Evolutionary conservation across 1,140 invertebrate genomes (phyloP).

Genomic region (Glossosoma conforme): DNA sequence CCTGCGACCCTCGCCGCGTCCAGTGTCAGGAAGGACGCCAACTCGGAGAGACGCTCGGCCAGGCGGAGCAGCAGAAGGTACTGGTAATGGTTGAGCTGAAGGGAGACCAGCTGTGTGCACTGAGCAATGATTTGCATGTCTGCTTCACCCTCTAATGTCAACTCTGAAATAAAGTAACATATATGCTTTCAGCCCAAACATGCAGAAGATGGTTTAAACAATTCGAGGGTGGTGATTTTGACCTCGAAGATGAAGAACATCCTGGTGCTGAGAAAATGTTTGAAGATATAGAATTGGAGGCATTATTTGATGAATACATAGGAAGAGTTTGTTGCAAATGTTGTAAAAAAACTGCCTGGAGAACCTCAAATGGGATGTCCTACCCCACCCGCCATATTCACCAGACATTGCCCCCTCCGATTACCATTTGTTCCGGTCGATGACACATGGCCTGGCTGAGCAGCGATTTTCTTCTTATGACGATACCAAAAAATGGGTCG

Average conservation of each 20-base stretch:
- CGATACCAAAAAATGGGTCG: no score
- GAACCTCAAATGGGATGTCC: no score
- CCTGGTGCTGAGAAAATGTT: no score
- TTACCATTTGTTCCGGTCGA: no score
- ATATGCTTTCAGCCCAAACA: neutral
- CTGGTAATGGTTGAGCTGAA: constrained; percentile 91
- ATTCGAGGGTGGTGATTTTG: no score
- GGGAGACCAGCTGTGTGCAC: constrained; percentile 71
- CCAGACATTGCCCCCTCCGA: no score
- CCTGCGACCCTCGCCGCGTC: constrained; percentile 66
- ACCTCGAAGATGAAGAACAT: no score
- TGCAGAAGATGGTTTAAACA: no score
- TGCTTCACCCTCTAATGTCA: constrained; percentile 35
- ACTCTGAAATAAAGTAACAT: constrained; percentile 18
- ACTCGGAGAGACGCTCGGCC: constrained; percentile 73
- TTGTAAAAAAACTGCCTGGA: neutral
- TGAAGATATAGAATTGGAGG: no score
- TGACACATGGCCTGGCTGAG: no score
- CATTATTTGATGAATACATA: neutral
- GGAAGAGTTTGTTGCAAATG: neutral
- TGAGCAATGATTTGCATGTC: constrained; percentile 67
- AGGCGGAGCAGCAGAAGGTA: constrained; percentile 82
- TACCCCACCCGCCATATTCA: no score
- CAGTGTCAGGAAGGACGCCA: constrained; percentile 72
- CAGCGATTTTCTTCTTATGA: no score